phyloP scores from a whole-genome alignment of 2,113 vertebrate species.

The Hippopotamus amphibius region DNA sequence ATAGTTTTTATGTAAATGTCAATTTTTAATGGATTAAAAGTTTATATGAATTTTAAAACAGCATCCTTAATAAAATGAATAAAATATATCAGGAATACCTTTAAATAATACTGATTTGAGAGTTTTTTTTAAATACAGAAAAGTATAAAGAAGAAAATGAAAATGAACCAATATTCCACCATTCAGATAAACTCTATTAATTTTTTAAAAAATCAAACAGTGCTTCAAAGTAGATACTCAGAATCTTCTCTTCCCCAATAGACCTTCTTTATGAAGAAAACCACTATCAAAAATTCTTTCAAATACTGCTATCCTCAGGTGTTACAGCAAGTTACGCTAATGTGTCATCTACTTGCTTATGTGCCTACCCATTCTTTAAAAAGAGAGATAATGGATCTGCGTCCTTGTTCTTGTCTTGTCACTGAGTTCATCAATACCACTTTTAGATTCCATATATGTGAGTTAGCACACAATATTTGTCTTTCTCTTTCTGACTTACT shows the following conservation, averaged over 20 bases:
- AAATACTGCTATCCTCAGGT: background rate
- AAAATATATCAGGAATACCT: background rate
- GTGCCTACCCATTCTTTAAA: background rate
- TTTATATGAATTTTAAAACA: constrained; percentile 31
- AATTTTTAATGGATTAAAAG: constrained; percentile 2
- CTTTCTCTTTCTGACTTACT: too few species aligned
- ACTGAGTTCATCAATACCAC: too few species aligned
- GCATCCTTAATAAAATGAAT: constrained; percentile 8
- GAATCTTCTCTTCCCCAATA: background rate
- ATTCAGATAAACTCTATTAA: background rate
- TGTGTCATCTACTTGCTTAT: background rate
- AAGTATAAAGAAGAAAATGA: constrained; percentile 8
- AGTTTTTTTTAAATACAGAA: background rate
- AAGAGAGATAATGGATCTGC: background rate
- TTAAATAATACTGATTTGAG: background rate
- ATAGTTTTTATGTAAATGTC: background rate
- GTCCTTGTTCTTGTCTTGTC: too few species aligned
- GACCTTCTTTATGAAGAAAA: background rate
- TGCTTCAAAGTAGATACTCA: background rate
- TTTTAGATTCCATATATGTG: too few species aligned
- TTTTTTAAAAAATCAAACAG: background rate
- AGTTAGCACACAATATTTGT: too few species aligned
- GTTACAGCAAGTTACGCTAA: background rate
- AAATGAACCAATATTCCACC: background rate
- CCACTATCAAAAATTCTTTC: background rate